Conservation (phyloP, 2,888 invertebrate species). For the Lucinisca nassula region DNA sequence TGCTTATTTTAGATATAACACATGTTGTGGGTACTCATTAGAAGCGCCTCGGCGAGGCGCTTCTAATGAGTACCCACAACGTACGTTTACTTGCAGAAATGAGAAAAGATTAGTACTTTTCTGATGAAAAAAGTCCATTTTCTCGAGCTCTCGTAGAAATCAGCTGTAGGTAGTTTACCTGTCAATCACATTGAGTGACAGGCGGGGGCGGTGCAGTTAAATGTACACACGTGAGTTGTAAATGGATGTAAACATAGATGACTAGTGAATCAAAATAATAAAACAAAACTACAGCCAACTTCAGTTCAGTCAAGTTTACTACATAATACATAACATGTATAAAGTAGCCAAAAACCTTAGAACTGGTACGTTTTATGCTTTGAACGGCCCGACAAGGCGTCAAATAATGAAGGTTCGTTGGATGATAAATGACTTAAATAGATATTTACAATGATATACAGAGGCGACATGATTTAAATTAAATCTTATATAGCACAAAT, state of each 20-base stretch:
- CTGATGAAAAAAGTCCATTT: no score
- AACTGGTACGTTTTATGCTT: slow-evolving; percentile 30
- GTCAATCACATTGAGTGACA: slow-evolving; percentile 64
- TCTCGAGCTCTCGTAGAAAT: no score
- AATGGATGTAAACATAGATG: slow-evolving; percentile 40
- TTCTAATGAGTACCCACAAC: no score
- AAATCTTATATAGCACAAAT: slow-evolving; percentile 31
- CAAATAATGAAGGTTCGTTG: slow-evolving; percentile 70
- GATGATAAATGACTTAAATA: slow-evolving; percentile 66
- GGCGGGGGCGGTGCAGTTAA: slow-evolving; percentile 54
- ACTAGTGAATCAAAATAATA: not conserved
- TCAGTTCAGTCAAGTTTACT: slow-evolving; percentile 56
- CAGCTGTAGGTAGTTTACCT: slow-evolving; percentile 31
- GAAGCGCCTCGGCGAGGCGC: no score
- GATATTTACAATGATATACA: slow-evolving; percentile 72
- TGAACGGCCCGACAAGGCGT: slow-evolving; percentile 33
- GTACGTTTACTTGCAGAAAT: no score
- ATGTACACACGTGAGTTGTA: slow-evolving; percentile 44
- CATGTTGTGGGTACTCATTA: no score
- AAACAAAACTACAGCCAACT: not conserved
- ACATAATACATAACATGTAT: slow-evolving; percentile 57
- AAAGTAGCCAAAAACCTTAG: slow-evolving; percentile 46
- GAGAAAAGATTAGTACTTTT: no score
- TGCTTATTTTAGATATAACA: no score
- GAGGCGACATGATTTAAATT: slow-evolving; percentile 33